phyloP scores from a whole-genome alignment of 2,888 invertebrate genomes.

The Willowsia nigromaculata region DNA sequence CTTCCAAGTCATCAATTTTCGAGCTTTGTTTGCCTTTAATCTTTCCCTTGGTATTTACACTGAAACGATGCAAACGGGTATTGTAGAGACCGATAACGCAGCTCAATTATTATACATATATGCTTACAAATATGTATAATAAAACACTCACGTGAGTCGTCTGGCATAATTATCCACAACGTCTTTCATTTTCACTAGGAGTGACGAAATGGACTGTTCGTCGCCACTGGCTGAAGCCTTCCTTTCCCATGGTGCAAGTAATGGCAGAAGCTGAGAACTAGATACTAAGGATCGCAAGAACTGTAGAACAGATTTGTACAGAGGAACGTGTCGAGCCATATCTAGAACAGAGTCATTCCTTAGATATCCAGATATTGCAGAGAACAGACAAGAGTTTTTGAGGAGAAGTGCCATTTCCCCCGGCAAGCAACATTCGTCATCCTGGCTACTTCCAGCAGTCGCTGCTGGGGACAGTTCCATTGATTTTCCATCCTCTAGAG shows the following conservation, averaged over 20 bases:
- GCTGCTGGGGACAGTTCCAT: slow-evolving; percentile 43
- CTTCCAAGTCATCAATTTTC: slow-evolving; percentile 86
- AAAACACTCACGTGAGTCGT: slow-evolving; percentile 86
- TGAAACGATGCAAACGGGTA: not conserved
- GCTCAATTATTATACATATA: not conserved
- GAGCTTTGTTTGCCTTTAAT: slow-evolving; percentile 79
- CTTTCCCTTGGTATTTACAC: slow-evolving; percentile 77
- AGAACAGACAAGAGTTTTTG: slow-evolving; percentile 90
- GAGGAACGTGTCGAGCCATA: slow-evolving; percentile 97
- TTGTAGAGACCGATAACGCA: not conserved
- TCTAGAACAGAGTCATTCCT: slow-evolving; percentile 96
- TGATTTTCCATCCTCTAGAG: slow-evolving; percentile 12
- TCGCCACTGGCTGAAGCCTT: slow-evolving; percentile 78
- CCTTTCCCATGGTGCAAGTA: slow-evolving; percentile 84
- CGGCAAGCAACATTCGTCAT: slow-evolving; percentile 82
- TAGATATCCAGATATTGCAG: slow-evolving; percentile 93
- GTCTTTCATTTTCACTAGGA: slow-evolving; percentile 92
- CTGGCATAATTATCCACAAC: slow-evolving; percentile 96
- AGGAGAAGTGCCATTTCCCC: slow-evolving; percentile 88
- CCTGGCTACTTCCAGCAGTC: not conserved
- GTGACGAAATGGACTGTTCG: slow-evolving; percentile 86
- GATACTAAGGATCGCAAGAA: slow-evolving; percentile 89
- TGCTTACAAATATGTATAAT: not conserved
- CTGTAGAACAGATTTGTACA: slow-evolving; percentile 92
- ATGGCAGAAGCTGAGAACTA: slow-evolving; percentile 83